Conservation (phyloP, 1,140 invertebrate species). For the Tetragonula clypearis region DNA sequence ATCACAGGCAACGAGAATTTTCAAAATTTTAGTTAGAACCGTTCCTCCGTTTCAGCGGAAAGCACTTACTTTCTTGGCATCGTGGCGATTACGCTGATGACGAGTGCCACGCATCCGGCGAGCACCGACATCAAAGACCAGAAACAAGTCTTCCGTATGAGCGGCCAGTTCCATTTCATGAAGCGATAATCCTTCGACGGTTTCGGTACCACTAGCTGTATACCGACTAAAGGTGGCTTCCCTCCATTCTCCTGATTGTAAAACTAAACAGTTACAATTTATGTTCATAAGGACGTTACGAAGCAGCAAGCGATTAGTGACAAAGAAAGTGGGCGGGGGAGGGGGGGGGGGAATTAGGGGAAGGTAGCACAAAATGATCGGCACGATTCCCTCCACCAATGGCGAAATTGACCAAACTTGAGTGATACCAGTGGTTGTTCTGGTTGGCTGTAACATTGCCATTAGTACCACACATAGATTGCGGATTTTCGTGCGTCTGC, state of each 20-base stretch:
- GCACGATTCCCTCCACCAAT: neutral
- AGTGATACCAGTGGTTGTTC: neutral
- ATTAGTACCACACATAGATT: neutral
- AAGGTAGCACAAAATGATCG: neutral
- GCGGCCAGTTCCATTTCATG: constrained; percentile 90
- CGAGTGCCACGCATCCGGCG: constrained; percentile 86
- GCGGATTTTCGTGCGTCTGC: too few relatives aligned
- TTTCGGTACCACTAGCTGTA: constrained; percentile 83
- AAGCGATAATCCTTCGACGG: constrained; percentile 85
- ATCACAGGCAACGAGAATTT: too few relatives aligned
- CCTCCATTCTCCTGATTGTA: constrained; percentile 83
- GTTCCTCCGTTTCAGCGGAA: too few relatives aligned
- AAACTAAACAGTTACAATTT: constrained; percentile 75
- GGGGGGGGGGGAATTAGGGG: neutral
- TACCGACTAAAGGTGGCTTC: constrained; percentile 80
- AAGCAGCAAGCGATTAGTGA: constrained; percentile 67
- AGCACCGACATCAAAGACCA: constrained; percentile 87
- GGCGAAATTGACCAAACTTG: neutral
- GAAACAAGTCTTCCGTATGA: constrained; percentile 88
- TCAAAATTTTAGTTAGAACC: neutral
- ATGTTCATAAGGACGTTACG: constrained; percentile 57
- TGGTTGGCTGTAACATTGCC: neutral
- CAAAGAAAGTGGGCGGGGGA: neutral
- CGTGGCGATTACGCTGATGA: constrained; percentile 86
- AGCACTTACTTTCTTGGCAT: constrained; percentile 85